A percentile compares a stretch with the other conserved stretches of the same genome.
phyloP scores from a whole-genome alignment of 2,888 invertebrate species.

The Drosophila lacicola region DNA sequence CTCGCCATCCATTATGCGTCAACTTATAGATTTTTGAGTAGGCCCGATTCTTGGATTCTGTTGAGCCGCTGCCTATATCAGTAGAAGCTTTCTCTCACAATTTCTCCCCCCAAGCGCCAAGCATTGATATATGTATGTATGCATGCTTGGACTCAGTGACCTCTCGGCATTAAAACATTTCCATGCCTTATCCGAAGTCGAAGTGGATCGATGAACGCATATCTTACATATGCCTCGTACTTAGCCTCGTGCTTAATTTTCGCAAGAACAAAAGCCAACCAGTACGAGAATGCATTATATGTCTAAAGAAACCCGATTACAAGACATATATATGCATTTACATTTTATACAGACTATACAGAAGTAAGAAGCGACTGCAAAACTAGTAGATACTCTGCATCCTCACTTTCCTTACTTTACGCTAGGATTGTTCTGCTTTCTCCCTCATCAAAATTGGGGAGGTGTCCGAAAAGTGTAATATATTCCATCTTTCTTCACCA shows the following conservation, averaged over 20 bases:
- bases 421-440: too few relatives aligned
- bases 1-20: conserved; percentile 32
- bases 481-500: too few relatives aligned
- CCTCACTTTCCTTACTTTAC: too few relatives aligned
- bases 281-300: conserved; percentile 22
- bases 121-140: conserved; percentile 23
- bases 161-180: conserved; percentile 25
- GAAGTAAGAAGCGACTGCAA: too few relatives aligned
- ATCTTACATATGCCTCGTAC: conserved; percentile 30
- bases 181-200: conserved; percentile 39
- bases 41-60: conserved; percentile 27
- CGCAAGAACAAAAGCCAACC: conserved; percentile 29
- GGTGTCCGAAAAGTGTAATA: too few relatives aligned
- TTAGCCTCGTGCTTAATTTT: conserved; percentile 48
- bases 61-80: conserved; percentile 2
- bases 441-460: too few relatives aligned
- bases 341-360: not conserved
- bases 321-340: not conserved
- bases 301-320: conserved; percentile 2
- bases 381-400: too few relatives aligned
- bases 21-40: conserved; percentile 11
- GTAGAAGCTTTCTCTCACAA: not conserved
- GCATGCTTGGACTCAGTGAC: conserved; percentile 26
- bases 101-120: not conserved
- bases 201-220: conserved; percentile 44